Percentiles rank a stretch among this genome's conserved stretches.
phyloP scores from a whole-genome alignment of 2,797 vertebrate species.

The Odontamblyopus lacepedii region DNA sequence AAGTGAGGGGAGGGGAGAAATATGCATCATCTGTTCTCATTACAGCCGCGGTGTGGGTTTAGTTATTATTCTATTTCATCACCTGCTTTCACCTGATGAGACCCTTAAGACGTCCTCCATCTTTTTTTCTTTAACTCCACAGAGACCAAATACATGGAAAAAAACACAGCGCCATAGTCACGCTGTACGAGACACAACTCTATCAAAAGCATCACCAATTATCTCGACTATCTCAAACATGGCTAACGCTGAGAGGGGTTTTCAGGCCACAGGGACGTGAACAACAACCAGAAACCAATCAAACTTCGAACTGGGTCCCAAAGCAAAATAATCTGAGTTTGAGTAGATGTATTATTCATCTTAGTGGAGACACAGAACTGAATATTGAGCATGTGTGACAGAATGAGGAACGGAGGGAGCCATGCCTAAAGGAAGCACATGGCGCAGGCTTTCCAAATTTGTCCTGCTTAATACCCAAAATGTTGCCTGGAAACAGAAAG shows the following conservation, averaged over 20 bases:
- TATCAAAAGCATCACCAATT: constrained; percentile 53
- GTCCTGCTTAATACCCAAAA: constrained; percentile 68
- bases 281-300: constrained; percentile 58
- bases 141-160: constrained; percentile 32
- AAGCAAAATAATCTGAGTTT: constrained; percentile 63
- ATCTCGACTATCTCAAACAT: constrained; percentile 56
- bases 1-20: constrained; percentile 24
- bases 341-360: constrained; percentile 70
- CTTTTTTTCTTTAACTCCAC: constrained; percentile 7
- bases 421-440: constrained; percentile 45
- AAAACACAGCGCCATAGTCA: constrained; percentile 55
- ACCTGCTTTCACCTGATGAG: constrained; percentile 30
- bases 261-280: constrained; percentile 31
- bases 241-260: constrained; percentile 35
- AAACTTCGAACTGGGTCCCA: constrained; percentile 67
- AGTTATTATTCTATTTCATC: constrained; percentile 39
- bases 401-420: constrained; percentile 32
- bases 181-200: constrained; percentile 45
- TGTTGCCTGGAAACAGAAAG: constrained; percentile 44
- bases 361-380: constrained; percentile 34
- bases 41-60: constrained; percentile 33
- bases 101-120: constrained; percentile 23
- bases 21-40: constrained; percentile 35
- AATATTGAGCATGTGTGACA: constrained; percentile 39
- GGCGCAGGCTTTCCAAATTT: constrained; percentile 64